Percentiles rank a stretch among this genome's conserved stretches.
Evolutionary conservation across 2,888 invertebrate genomes (phyloP).

Genomic region (Amiota minor): DNA sequence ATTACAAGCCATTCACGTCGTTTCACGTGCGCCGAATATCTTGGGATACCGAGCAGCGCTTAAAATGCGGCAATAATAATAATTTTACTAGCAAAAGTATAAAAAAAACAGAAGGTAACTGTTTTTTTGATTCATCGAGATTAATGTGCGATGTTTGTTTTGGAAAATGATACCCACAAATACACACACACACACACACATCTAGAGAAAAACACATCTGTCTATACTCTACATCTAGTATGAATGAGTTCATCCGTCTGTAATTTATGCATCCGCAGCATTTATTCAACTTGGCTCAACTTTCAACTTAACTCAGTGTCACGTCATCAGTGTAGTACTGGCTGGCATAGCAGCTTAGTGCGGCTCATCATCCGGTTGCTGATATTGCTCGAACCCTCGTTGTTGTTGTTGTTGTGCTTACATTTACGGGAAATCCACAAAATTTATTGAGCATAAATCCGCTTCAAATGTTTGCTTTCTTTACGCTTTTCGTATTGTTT

Average conservation of each 20-base stretch:
- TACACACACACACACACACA: slow-evolving; percentile 15
- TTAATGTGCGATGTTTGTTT: background rate
- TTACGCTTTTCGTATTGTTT: slow-evolving; percentile 50
- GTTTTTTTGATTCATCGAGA: slow-evolving; percentile 6
- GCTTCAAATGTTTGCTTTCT: slow-evolving; percentile 41
- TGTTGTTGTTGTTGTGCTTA: slow-evolving; percentile 32
- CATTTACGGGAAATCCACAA: slow-evolving; percentile 59
- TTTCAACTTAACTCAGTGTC: slow-evolving; percentile 3
- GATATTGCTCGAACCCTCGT: background rate
- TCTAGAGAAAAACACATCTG: background rate
- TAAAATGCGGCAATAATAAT: slow-evolving; percentile 58
- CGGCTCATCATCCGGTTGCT: slow-evolving; percentile 6
- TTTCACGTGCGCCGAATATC: background rate
- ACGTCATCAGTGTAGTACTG: background rate
- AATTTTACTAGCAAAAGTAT: slow-evolving; percentile 21
- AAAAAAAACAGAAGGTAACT: slow-evolving; percentile 28
- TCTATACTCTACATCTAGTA: slow-evolving; percentile 3
- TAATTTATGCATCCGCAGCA: slow-evolving; percentile 61
- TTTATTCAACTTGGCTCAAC: slow-evolving; percentile 43
- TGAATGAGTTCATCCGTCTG: slow-evolving; percentile 27
- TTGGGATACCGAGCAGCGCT: slow-evolving; percentile 35
- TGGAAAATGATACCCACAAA: background rate
- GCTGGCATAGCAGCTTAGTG: background rate
- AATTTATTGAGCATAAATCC: slow-evolving; percentile 69
- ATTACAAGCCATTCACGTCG: slow-evolving; percentile 1